Base-by-base conservation (phyloP, 2,113 vertebrate species). In the Mus spicilegus region DNA sequence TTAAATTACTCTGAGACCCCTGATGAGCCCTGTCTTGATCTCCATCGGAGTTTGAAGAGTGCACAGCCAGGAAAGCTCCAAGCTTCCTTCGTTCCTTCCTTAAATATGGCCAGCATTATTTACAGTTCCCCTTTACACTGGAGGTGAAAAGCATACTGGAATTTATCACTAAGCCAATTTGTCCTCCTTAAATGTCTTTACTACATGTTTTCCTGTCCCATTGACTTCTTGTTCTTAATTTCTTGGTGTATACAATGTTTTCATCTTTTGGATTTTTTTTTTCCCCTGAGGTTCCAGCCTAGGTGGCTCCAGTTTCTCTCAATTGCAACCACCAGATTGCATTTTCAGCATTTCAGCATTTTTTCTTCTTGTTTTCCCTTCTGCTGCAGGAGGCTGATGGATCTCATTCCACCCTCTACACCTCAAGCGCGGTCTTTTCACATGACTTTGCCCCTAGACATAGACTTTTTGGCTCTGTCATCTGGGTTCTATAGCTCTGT, bases 341-440 rank as follows among this genome's bases (percentile, higher is more conserved):
- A 42, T 42, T 42, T 42, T 42, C 42, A 42, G 42, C 42, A 42
- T 42, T 0, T 13, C 65, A 19, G 1, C 1, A 0, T 76, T 17
- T 5, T 36, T 54, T 61, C 49, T 46, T 3, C 7, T 8, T 0
- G 7, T 49, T 0, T 70, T 26, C 49, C 56, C 26, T 72, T 51
- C 16, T 5, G 58, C 65, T 0, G 4, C 10, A 0, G 5, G 12
- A 17, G 91, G 49, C 63, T 24, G 3, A 54, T 72, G 28, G 8
- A 0, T 36, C 88, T n/a, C n/a, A 4, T 16, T 51, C 49, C 19
- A 75, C 0, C 56, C 61, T 6, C 46, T n/a, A 0, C 84, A 30
- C 2, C 90, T 42, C 3, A 16, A 39, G 70, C 54, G 0, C 0
- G 0, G 2, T 5, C 39, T 63, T 1, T 36, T 22, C 30, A 16